Conservation (phyloP, 2,888 invertebrate species). For the Eupsilia transversa region DNA sequence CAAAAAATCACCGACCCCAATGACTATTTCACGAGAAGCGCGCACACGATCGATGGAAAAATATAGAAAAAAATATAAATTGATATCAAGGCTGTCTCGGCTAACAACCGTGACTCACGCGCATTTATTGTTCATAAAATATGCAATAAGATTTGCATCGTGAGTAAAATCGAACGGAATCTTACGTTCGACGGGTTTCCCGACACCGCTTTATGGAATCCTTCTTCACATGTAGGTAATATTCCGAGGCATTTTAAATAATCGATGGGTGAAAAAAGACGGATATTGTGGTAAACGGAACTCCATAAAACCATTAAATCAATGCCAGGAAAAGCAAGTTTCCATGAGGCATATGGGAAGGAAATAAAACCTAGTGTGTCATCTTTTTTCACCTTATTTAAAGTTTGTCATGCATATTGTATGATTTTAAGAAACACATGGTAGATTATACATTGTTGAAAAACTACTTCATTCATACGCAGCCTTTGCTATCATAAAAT, state of each 20-base stretch:
- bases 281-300: slow-evolving; percentile 42
- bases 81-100: slow-evolving; percentile 17
- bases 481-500: neutral
- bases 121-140: slow-evolving; percentile 44
- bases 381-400: slow-evolving; percentile 5
- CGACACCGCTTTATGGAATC: slow-evolving; percentile 47
- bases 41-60: slow-evolving; percentile 4
- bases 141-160: slow-evolving; percentile 57
- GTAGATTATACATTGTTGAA: neutral
- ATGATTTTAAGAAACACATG: neutral
- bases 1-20: slow-evolving; percentile 6
- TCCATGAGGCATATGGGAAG: slow-evolving; percentile 29
- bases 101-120: slow-evolving; percentile 46
- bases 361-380: slow-evolving; percentile 46
- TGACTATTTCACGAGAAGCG: neutral
- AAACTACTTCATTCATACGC: neutral
- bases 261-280: slow-evolving; percentile 37
- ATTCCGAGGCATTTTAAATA: slow-evolving; percentile 53
- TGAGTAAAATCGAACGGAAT: slow-evolving; percentile 61
- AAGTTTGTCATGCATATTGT: neutral
- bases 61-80: slow-evolving; percentile 30
- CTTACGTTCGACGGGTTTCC: slow-evolving; percentile 60
- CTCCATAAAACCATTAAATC: slow-evolving; percentile 11
- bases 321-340: slow-evolving; percentile 44
- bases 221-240: slow-evolving; percentile 41